phyloP scores from a whole-genome alignment of 2,888 invertebrate species.

The Pyrochroa serraticornis region DNA sequence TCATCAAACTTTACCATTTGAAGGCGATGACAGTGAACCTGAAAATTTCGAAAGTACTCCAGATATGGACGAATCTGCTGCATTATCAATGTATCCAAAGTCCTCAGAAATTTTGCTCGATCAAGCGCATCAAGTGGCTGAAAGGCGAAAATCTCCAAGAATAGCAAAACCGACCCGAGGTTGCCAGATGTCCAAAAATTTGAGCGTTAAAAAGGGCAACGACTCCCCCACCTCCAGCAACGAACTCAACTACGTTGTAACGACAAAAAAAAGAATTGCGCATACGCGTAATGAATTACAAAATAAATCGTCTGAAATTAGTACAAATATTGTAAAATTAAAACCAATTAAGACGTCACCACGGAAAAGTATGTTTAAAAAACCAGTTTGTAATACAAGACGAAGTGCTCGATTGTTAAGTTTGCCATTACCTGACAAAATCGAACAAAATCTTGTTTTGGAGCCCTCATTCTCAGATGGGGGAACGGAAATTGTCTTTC shows the following conservation, averaged over 20 bases:
- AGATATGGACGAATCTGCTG: not conserved
- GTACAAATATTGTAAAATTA: not conserved
- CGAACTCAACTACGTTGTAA: too few relatives aligned
- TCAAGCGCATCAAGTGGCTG: too few relatives aligned
- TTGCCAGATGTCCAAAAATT: not conserved
- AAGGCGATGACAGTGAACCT: not conserved
- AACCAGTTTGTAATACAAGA: constrained; percentile 14
- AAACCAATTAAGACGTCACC: not conserved
- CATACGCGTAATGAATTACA: not conserved
- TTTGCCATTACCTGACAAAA: not conserved
- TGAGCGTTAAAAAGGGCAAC: not conserved
- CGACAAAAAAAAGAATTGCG: constrained; percentile 2
- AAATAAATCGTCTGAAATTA: not conserved
- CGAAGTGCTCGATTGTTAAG: not conserved
- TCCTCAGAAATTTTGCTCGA: not conserved
- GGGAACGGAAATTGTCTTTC: too few relatives aligned
- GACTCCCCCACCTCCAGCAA: not conserved
- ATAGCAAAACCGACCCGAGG: not conserved
- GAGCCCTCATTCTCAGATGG: not conserved
- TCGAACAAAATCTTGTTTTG: not conserved
- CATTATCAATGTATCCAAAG: too few relatives aligned
- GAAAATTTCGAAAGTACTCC: not conserved
- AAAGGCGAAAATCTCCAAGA: too few relatives aligned
- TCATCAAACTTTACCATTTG: not conserved
- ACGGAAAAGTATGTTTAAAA: constrained; percentile 4